Evolutionary conservation across 2,797 vertebrate species (phyloP).

Genomic region (Neosilurus mollespiculum): DNA sequence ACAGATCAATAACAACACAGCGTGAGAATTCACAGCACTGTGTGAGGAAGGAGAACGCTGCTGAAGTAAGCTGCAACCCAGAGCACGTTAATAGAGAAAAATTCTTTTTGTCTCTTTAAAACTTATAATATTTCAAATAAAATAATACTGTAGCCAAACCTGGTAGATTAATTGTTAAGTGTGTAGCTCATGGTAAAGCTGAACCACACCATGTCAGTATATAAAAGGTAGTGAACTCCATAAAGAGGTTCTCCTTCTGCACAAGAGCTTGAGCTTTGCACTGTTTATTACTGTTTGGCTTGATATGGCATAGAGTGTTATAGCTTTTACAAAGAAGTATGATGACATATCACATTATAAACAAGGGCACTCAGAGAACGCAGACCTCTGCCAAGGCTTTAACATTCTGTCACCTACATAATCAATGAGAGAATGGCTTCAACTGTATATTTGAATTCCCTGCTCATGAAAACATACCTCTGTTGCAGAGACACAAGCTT

Average conservation of each 20-base stretch:
- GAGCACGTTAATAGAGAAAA: not conserved
- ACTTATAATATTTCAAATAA: too few species aligned
- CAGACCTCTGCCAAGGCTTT: too few species aligned
- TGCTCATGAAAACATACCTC: too few species aligned
- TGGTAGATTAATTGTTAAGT: not conserved
- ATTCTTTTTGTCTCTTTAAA: too few species aligned
- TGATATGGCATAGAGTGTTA: not conserved
- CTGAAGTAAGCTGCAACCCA: not conserved
- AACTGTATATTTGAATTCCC: too few species aligned
- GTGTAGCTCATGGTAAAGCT: not conserved
- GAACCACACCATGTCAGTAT: not conserved
- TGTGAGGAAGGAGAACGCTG: not conserved
- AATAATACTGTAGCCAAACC: not conserved
- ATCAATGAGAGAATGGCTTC: too few species aligned
- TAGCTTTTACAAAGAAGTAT: not conserved
- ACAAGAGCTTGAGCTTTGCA: not conserved
- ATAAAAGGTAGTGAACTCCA: not conserved
- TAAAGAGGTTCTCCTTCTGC: not conserved
- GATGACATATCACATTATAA: too few species aligned
- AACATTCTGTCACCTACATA: too few species aligned
- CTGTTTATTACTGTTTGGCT: not conserved
- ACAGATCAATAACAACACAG: slow-evolving; percentile 28
- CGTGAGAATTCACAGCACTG: slow-evolving; percentile 5
- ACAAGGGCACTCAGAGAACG: too few species aligned
- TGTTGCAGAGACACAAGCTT: too few species aligned